Evolutionary conservation across 2,888 invertebrate species (phyloP).

Genomic region (Pandemis corylana): DNA sequence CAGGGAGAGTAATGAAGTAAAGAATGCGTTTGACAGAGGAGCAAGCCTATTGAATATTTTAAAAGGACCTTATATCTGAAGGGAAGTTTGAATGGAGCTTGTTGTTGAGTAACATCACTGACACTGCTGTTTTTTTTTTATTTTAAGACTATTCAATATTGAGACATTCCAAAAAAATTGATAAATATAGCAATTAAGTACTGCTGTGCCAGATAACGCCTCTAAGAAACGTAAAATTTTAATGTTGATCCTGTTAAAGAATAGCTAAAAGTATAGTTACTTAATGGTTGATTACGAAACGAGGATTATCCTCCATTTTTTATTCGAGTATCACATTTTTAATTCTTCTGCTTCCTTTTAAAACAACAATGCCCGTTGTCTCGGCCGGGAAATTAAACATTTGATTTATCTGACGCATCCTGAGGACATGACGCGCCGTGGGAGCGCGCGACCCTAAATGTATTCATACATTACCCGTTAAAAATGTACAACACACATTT

Average conservation of each 20-base stretch:
- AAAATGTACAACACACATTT: slow-evolving; percentile 65
- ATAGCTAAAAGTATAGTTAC: slow-evolving; percentile 11
- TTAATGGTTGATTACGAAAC: slow-evolving; percentile 16
- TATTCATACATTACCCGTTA: slow-evolving; percentile 57
- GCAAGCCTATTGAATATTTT: slow-evolving; percentile 72
- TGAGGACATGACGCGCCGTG: slow-evolving; percentile 67
- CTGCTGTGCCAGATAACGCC: neutral
- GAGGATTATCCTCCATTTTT: slow-evolving; percentile 17
- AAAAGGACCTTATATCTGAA: slow-evolving; percentile 51
- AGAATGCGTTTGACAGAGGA: slow-evolving; percentile 75
- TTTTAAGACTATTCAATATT: neutral
- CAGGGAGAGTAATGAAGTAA: slow-evolving; percentile 75
- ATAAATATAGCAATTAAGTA: neutral
- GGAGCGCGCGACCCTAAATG: slow-evolving; percentile 56
- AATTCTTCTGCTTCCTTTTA: slow-evolving; percentile 40
- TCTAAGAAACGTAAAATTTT: neutral
- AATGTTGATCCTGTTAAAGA: neutral
- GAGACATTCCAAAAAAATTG: neutral
- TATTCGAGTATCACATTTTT: slow-evolving; percentile 45
- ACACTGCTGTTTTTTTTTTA: slow-evolving; percentile 18
- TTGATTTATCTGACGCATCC: slow-evolving; percentile 75
- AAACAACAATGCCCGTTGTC: slow-evolving; percentile 66
- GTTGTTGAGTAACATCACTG: slow-evolving; percentile 38
- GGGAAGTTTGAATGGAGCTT: slow-evolving; percentile 37
- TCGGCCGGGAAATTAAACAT: slow-evolving; percentile 76